Evolutionary conservation across 1,140 invertebrate genomes (phyloP), one percentile per base, ranked within the genome.

Genomic region (Calliopsis andreniformis): DNA sequence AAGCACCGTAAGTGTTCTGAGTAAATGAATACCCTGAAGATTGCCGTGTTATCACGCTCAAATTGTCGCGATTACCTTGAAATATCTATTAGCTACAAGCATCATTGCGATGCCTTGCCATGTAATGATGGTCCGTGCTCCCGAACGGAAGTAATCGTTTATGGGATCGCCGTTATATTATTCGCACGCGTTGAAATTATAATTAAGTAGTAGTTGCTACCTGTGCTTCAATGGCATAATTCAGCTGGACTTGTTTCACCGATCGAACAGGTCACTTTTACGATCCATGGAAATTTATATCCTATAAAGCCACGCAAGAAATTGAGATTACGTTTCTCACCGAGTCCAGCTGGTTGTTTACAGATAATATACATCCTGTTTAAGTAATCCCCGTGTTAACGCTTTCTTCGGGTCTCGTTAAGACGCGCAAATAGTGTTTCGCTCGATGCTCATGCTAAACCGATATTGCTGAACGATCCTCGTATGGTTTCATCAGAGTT

Each of bases 51-150:
- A 75, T 75, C 63, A 63, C 51, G 55, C 64, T 75, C 10, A 67
- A 67, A 75, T 67, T 75, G 71, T 75, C 63, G 51, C 71, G 42
- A 47, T 67, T 28, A 75, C 71, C 62, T 75, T 75, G 71, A 75
- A 39, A 55, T 75, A 75, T 75, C 71, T 47, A 67, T 75, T 75
- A 75, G 20, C 16, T 30, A 14, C 68, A 5, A 25, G 12, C 28
- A 23, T n/a, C n/a, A n/a, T n/a, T n/a, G n/a, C n/a, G 20, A 53
- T 59, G 32, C 30, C 49, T 23, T 18, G 49, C n/a, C n/a, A 35
- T 51, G 18, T 71, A 73, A 73, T 66, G 49, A 66, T 73, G 43
- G 70, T 14, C 16, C 49, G n/a, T 0, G 20, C 42, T 42, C 39
- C 42, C 42, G 20, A 58, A 35, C 62, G 71, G 71, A 75, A 75